Evolutionary conservation across 2,113 vertebrate species (phyloP).

Genomic region (Girardinichthys multiradiatus): DNA sequence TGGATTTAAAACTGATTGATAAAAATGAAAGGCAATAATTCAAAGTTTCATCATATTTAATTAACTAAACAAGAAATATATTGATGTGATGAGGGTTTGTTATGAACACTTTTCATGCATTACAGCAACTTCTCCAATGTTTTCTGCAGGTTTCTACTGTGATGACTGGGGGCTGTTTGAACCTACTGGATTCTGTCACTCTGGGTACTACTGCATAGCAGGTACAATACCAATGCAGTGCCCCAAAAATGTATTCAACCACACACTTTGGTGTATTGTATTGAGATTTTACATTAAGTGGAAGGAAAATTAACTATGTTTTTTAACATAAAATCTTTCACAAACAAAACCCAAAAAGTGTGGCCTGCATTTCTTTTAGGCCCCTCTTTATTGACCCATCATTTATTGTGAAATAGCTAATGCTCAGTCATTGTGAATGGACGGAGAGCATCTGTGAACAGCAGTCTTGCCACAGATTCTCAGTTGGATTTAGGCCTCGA

Average conservation of each 20-base stretch:
- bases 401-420: neutral
- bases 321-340: too few species aligned
- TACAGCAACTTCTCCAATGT: neutral
- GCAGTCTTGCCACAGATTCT: too few species aligned
- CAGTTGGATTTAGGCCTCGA: too few species aligned
- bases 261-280: too few species aligned
- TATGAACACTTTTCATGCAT: neutral
- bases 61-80: neutral
- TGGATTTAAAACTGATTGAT: constrained; percentile 23
- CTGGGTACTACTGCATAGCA: constrained; percentile 85
- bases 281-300: neutral
- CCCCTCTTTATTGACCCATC: too few species aligned
- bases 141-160: constrained; percentile 82
- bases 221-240: constrained; percentile 63
- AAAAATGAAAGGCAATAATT: neutral
- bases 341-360: neutral
- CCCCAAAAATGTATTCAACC: neutral
- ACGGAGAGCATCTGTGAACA: neutral
- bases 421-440: neutral
- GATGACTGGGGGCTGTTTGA: constrained; percentile 84
- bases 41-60: constrained; percentile 1
- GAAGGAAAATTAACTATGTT: neutral
- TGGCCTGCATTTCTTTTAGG: neutral
- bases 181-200: constrained; percentile 83
- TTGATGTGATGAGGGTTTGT: neutral